Conservation (phyloP, 2,888 invertebrate genomes). For the Sarcophaga rosellei region DNA sequence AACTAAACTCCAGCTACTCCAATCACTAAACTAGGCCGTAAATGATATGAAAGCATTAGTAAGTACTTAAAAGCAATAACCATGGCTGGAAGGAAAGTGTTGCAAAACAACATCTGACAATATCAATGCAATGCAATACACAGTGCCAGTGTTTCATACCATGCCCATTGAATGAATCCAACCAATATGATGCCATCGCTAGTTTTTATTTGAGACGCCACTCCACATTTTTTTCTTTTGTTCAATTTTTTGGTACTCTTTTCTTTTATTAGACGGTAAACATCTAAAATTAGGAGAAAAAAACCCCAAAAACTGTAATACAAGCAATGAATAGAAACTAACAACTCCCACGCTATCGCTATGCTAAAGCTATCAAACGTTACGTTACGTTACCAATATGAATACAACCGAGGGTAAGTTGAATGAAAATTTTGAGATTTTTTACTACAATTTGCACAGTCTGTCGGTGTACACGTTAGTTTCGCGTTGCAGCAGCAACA, state of each 20-base stretch:
- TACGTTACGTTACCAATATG: background rate
- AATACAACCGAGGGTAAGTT: background rate
- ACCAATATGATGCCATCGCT: slow-evolving; percentile 21
- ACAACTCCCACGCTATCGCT: slow-evolving; percentile 58
- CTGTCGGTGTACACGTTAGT: background rate
- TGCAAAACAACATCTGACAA: slow-evolving; percentile 8
- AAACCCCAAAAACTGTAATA: background rate
- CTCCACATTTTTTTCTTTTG: background rate
- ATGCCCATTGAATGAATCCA: background rate
- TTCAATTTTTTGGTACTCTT: slow-evolving; percentile 31
- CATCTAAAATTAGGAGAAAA: slow-evolving; percentile 55
- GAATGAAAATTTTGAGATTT: slow-evolving; percentile 54
- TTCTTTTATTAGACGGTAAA: slow-evolving; percentile 42
- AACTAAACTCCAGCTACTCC: background rate
- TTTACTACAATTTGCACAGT: background rate
- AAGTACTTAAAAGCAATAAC: slow-evolving; percentile 40
- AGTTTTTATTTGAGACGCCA: slow-evolving; percentile 16
- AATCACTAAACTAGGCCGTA: slow-evolving; percentile 27
- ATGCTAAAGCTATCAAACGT: slow-evolving; percentile 1
- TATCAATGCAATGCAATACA: slow-evolving; percentile 3
- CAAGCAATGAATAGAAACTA: slow-evolving; percentile 51
- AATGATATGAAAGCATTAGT: slow-evolving; percentile 52
- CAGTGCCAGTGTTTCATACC: background rate
- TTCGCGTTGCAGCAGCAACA: background rate
- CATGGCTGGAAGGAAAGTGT: slow-evolving; percentile 5